phyloP scores from a whole-genome alignment of 2,113 vertebrate species.

The Arizona elegans region DNA sequence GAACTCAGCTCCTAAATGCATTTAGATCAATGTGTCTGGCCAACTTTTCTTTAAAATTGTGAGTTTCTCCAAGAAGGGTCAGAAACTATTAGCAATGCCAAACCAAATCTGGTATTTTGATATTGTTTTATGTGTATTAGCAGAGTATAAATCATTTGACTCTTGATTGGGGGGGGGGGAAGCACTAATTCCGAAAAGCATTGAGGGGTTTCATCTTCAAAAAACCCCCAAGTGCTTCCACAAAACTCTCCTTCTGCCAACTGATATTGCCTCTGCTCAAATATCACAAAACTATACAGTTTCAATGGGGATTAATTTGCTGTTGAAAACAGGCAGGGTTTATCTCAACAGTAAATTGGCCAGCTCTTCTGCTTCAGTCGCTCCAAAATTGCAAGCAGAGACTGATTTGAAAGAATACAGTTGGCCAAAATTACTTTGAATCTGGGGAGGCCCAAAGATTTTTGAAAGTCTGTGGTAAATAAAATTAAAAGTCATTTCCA shows the following conservation, averaged over 20 bases:
- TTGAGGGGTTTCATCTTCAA: background rate
- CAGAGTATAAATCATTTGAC: background rate
- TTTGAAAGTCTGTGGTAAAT: background rate
- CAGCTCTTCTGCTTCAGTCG: background rate
- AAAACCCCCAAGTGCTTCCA: background rate
- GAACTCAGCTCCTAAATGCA: background rate
- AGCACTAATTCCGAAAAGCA: background rate
- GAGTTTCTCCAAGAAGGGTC: background rate
- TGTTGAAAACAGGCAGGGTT: background rate
- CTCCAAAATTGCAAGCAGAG: background rate
- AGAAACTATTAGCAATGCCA: background rate
- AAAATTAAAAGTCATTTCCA: background rate
- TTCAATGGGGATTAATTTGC: background rate
- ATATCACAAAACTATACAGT: background rate
- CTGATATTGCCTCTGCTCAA: background rate
- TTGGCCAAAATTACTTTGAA: background rate
- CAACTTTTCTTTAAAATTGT: background rate
- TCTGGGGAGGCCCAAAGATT: slow-evolving; percentile 7
- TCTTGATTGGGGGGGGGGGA: background rate
- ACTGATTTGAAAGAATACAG: slow-evolving; percentile 2
- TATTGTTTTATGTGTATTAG: background rate
- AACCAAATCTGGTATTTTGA: background rate
- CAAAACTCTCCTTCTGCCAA: background rate
- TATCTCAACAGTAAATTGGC: background rate
- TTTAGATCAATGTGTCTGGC: background rate